Conservation (phyloP, 1,140 invertebrate genomes). For the Tetragnatha versicolor region DNA sequence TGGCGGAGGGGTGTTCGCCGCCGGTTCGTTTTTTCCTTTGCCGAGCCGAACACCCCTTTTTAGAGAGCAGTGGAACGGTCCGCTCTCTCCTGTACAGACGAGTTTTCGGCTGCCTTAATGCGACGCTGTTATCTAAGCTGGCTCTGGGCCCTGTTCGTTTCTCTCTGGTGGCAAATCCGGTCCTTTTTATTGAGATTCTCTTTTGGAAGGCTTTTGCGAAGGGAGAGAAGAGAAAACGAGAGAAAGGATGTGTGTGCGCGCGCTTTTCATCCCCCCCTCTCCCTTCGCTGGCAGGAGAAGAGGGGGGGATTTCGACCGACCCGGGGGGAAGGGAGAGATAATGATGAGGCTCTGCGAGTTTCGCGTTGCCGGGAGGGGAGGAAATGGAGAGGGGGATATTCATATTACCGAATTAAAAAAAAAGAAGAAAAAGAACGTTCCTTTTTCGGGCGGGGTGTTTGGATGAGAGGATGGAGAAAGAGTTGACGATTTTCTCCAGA, state of each 20-base stretch:
- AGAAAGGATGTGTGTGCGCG: not conserved
- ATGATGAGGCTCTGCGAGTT: not conserved
- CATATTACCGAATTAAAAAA: slow-evolving; percentile 17
- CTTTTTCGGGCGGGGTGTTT: slow-evolving; percentile 1
- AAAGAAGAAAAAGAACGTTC: not conserved
- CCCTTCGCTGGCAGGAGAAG: not conserved
- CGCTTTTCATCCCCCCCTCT: not conserved
- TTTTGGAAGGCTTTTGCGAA: slow-evolving; percentile 5
- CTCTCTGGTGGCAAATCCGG: slow-evolving; percentile 32
- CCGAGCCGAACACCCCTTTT: slow-evolving; percentile 13
- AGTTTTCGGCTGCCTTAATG: slow-evolving; percentile 44
- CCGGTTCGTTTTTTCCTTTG: slow-evolving; percentile 1
- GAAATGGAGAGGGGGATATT: not conserved
- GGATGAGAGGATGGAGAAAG: not conserved
- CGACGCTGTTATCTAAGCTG: slow-evolving; percentile 44
- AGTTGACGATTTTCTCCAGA: slow-evolving; percentile 34
- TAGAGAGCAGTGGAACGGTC: slow-evolving; percentile 16
- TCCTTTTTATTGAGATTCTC: slow-evolving; percentile 28
- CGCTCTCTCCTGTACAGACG: slow-evolving; percentile 36
- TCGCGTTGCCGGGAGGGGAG: not conserved
- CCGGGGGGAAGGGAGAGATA: not conserved
- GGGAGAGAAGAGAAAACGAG: not conserved
- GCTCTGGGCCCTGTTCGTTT: slow-evolving; percentile 36
- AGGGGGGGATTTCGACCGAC: not conserved
- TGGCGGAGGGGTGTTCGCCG: slow-evolving; percentile 20